Evolutionary conservation across 2,888 invertebrate species (phyloP), one percentile per base, ranked within the genome.

Genomic region (Drosophila dives): DNA sequence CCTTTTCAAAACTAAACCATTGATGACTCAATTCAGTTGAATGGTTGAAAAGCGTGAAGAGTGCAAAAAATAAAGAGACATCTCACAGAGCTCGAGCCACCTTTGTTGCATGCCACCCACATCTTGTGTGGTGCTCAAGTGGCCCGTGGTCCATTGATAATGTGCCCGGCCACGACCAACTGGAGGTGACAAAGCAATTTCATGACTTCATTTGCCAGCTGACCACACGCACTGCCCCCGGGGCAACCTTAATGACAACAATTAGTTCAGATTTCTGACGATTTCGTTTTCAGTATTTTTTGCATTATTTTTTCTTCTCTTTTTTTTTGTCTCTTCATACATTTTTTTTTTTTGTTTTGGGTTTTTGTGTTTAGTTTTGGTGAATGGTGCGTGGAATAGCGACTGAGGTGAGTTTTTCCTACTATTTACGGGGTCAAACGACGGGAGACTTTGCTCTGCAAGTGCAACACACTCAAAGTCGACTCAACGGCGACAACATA

Each of bases 231-330:
- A 36, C 26, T 36, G 53, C 53, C 33, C 20, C 45, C 49, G 64
- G 26, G 48, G 34, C 60, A 69, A 65, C 36, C 77, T 70, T 85
- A 86, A 89, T 85, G 90, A 83, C 77, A 90, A 90, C 90, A 89
- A 90, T 85, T 85, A 90, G 85, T 86, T 81, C 90, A 85, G 56
- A 73, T 70, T 73, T 75, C 59, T 67, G 26, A 53, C 59, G 36
- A 54, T 48, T 48, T 51, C 56, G 36, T 54, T 60, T 63, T 40
- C 26, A 3, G 3, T 12, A 45, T 54, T 69, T 69, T 53, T n/a
- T 20, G 11, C 45, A 48, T 23, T 11, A 11, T 34, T 33, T 2
- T 49, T 38, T 60, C 3, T 1, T 15, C 11, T 20, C n/a, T 23
- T 12, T 20, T 40, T 26, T 32, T 32, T 40, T 40, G 11, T n/a